Evolutionary conservation across 2,888 invertebrate genomes (phyloP), one percentile per base, ranked within the genome.

Genomic region (Teinopalpus imperialis): DNA sequence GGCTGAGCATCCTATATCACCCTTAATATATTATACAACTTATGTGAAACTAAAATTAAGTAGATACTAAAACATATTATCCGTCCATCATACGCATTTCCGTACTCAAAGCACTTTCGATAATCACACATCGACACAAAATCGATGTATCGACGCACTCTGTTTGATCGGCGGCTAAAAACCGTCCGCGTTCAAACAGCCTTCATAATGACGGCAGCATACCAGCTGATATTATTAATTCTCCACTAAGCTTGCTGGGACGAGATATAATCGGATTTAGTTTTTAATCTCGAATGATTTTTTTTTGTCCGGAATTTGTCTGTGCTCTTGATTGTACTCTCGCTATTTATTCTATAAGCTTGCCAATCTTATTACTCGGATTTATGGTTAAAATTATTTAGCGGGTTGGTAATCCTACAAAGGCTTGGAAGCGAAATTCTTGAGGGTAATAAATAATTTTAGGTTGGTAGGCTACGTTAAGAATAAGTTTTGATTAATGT

Each of bases 201-300:
- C 10, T 36, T 43, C 35, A 35, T 29, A 35, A 27, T 29, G 14
- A 27, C 43, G 23, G 43, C 21, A 9, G 30, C 8, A 36, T 8
- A 41, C n/a, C 40, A 23, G 45, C 27, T 40, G 27, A 34, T 29
- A 35, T 29, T 29, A 9, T 35, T 29, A 40, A 46, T 40, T 34
- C 32, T 16, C 29, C 10, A 12, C 34, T 26, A 32, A 37, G 37
- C 32, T 32, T 14, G 30, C 13, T 16, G 40, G 23, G 34, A 45
- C 21, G 21, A 8, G 34, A 34, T 45, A 14, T 30, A 46, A 46
- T 40, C 46, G 10, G 46, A 46, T 46, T 40, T 35, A 35, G 20
- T 35, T 40, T 46, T 40, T 34, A 34, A 40, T 46, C 35, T 29
- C 7, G 9, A 40, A 35, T 23, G 13, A 26, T 34, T 35, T 35